Base-by-base conservation (phyloP, 2,888 invertebrate genomes). In the Sympetrum striolatum region DNA sequence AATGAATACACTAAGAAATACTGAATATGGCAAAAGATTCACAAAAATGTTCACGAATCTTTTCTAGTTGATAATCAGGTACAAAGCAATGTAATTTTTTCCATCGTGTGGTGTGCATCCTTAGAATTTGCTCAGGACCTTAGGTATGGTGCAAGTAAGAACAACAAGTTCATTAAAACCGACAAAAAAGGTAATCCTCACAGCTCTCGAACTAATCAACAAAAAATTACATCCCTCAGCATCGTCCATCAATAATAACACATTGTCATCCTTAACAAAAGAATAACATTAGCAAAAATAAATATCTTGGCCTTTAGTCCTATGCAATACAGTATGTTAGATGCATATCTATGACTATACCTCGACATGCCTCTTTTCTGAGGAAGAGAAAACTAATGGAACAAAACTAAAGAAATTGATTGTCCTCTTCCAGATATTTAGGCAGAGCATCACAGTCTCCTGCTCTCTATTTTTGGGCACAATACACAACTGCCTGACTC, bases 1-100 rank as follows among this genome's bases (percentile, higher is more conserved):
- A 86, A 86, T 82, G 18, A 86, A 86, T 86, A 60, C 60, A 86
- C 37, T 86, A 35, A n/a, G 64, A 60, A 73, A 35, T 86, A 37
- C 58, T 86, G 22, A 37, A 86, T 64, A 86, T 60, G 60, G 86
- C 86, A 60, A 60, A 86, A 86, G 37, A 60, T 37, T n/a, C 39
- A 86, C 64, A 53, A 35, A 82, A 58, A 82, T 82, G 53, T 4
- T 64, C 10, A 58, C 6, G 37, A 64, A 39, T 37, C 58, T 86
- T 60, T 60, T 64, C 60, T 86, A 37, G 60, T 86, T 86, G 37
- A 37, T 37, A 86, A 86, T 86, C 86, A 86, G 86, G 86, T 86
- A 86, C 86, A 86, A 86, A 86, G 86, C 58, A 86, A 86, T 86
- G 58, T 86, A 86, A 86, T 86, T 53, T 86, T 86, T 31, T 60